Evolutionary conservation across 2,797 vertebrate genomes (phyloP), one percentile per base, ranked within the genome.

Genomic region (Acanthiza pusilla): DNA sequence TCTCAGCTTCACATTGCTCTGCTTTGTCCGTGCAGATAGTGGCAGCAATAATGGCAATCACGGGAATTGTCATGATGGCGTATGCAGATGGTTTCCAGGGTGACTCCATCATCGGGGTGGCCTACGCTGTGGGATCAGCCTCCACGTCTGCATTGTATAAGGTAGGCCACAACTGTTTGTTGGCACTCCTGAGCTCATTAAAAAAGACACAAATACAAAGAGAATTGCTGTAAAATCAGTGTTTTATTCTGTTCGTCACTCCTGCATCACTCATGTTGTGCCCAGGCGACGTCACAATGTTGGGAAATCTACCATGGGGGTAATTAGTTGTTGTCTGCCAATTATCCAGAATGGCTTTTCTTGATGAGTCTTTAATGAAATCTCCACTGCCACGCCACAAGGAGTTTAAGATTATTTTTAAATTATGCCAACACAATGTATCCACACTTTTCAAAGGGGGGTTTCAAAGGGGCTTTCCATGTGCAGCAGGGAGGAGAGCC

Each of bases 1-100:
- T 38, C 51, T 89, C 79, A 89, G 75, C 79, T 94, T 92, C 43
- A 68, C 67, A 11, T 85, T 53, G 95, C 88, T 96, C 80, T 91
- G 67, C 71, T 97, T 78, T 94, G 79, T 85, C 93, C 76, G 40
- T 96, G 95, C 98, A 99, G 99, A 99, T 99, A 97, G 99, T 99
- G 86, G 99, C 99, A 40, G 99, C 99, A 88, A 99, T 99, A 93
- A 99, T 99, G 99, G 99, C 99, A 74, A 99, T 99, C 97, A 99
- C 99, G 1, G 99, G 99, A 30, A 99, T 99, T 8, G 99, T 99
- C 36, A 99, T 99, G 99, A 99, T 99, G 99, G 99, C 99, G 0
- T 99, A 99, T 85, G 99, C 99, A 70, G 99, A 99, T 73, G 99
- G 99, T 90, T 99, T 99, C 97, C 99, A 99, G 53, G 98, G 99